Percentiles rank a stretch among this genome's conserved stretches.
Evolutionary conservation across 2,888 invertebrate genomes (phyloP).

Genomic region (Parapristionchus giblindavisi): DNA sequence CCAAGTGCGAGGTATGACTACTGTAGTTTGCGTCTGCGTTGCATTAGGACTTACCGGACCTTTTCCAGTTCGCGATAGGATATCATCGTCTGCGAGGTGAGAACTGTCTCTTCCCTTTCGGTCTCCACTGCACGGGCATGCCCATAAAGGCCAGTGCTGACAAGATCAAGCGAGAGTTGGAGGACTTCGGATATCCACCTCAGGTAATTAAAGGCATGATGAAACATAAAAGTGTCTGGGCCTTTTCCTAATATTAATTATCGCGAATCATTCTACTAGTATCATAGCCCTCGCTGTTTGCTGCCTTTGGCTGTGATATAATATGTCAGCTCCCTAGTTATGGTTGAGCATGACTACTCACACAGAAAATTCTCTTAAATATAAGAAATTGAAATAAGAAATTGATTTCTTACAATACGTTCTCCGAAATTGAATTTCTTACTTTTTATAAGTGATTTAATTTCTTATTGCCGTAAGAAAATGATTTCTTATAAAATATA

Average conservation of each 20-base stretch:
- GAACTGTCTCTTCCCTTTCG: constrained; percentile 92
- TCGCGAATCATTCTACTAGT: background rate
- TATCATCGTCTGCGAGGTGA: constrained; percentile 92
- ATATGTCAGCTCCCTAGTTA: no score
- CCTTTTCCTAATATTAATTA: background rate
- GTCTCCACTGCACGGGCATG: constrained; percentile 99
- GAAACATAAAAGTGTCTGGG: background rate
- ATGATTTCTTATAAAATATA: no score
- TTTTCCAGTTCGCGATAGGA: constrained; percentile 83
- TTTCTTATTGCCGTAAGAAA: no score
- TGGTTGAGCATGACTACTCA: background rate
- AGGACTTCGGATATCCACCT: constrained; percentile 90
- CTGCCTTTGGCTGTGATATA: background rate
- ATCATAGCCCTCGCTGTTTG: background rate
- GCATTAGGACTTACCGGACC: background rate
- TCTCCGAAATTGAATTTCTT: no score
- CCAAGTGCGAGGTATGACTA: constrained; percentile 87
- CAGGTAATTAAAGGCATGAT: constrained; percentile 58
- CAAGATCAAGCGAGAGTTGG: constrained; percentile 91
- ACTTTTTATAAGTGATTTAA: no score
- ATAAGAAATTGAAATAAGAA: background rate
- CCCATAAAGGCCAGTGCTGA: constrained; percentile 99
- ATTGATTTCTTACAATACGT: no score
- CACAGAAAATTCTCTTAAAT: background rate
- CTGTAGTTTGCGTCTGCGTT: background rate